These are phyloP conservation scores for Ciconia stormi DNA, from an alignment of 2,113 vertebrate genomes.

Conservation along the genomic window DNA sequence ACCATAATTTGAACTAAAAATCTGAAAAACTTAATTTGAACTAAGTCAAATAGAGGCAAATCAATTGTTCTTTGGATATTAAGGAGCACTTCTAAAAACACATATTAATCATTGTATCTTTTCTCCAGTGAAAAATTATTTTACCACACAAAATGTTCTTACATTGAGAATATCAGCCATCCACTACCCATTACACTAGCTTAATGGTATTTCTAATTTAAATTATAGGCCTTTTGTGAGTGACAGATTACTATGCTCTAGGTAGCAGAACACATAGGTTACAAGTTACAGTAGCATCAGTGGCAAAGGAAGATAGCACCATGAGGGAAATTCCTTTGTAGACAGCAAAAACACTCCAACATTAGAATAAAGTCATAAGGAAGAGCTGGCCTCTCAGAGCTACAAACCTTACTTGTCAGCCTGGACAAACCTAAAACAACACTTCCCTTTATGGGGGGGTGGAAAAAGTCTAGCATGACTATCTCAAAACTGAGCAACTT, in stretches of 20 bases:
- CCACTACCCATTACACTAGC: background rate
- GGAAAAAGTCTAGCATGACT: background rate
- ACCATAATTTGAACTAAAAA: background rate
- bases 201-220: background rate
- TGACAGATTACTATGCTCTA: background rate
- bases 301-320: background rate
- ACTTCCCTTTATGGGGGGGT: accelerated
- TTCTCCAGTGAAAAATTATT: background rate
- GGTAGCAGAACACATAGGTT: accelerated
- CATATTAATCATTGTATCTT: background rate
- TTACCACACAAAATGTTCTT: background rate
- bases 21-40: background rate
- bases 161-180: background rate
- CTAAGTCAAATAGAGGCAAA: background rate
- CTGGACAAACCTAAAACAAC: background rate
- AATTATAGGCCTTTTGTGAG: background rate
- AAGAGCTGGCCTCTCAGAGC: background rate
- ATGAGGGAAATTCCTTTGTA: background rate
- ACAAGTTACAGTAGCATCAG: background rate
- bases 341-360: accelerated
- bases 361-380: background rate
- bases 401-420: background rate
- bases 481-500: background rate
- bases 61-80: background rate
- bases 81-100: background rate